These are phyloP conservation scores for Catocala fraxini DNA, from an alignment of 2,888 invertebrate genomes.

Conservation along the genomic window DNA sequence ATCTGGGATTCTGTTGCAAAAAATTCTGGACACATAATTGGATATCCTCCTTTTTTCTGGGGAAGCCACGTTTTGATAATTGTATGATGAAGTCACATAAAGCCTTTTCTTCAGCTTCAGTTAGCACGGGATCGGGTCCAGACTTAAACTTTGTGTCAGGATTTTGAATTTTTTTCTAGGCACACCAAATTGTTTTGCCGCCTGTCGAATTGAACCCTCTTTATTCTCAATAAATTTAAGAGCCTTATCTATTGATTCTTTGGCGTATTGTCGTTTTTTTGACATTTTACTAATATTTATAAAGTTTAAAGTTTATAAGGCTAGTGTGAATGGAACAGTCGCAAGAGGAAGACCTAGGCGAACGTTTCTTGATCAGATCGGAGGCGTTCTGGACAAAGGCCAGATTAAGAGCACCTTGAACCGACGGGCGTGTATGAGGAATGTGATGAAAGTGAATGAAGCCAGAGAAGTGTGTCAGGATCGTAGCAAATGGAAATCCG, in stretches of 20 bases:
- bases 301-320: no score
- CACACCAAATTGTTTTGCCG: conserved; percentile 18
- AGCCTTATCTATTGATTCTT: conserved; percentile 11
- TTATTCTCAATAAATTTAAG: conserved; percentile 16
- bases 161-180: conserved; percentile 21
- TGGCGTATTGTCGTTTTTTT: no score
- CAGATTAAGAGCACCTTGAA: no score
- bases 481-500: no score
- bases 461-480: no score
- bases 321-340: no score
- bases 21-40: conserved; percentile 1
- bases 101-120: conserved; percentile 5
- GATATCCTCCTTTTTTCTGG: conserved; percentile 5
- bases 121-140: conserved; percentile 8
- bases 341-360: no score
- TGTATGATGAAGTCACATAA: conserved; percentile 3
- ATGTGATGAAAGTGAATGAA: no score
- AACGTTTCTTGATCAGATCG: no score
- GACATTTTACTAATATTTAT: no score
- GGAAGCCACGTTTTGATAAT: background rate
- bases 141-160: conserved; percentile 18
- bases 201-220: conserved; percentile 14
- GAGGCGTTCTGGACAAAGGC: no score
- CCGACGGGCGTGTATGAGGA: no score
- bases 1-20: conserved; percentile 8